Evolutionary conservation across 1,140 invertebrate genomes (phyloP).

Genomic region (Zaprionus nigranus): DNA sequence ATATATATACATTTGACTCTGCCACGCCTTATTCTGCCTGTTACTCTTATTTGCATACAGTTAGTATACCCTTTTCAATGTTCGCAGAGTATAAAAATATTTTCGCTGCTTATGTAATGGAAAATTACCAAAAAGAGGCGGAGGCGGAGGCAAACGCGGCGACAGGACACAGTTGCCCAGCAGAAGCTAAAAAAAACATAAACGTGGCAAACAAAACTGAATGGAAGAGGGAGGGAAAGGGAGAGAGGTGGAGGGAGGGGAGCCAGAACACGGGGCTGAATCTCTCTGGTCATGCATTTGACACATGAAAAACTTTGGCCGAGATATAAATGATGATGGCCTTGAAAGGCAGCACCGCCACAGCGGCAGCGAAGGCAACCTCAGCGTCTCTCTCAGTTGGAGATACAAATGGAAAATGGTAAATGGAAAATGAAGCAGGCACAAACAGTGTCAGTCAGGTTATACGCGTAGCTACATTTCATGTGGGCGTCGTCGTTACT

Average conservation of each 20-base stretch:
- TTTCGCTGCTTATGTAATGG: constrained; percentile 61
- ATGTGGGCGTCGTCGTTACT: constrained; percentile 39
- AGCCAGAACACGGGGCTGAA: constrained; percentile 24
- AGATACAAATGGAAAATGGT: constrained; percentile 29
- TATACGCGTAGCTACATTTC: neutral
- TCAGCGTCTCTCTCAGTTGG: neutral
- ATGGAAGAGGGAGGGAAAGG: neutral
- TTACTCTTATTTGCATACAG: too few species aligned
- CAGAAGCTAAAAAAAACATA: constrained; percentile 7
- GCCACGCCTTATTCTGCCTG: too few species aligned
- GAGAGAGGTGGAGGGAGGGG: neutral
- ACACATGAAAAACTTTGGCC: constrained; percentile 73
- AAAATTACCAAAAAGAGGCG: constrained; percentile 54
- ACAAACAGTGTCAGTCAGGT: neutral
- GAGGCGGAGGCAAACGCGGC: neutral
- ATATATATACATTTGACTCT: too few species aligned
- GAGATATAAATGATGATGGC: constrained; percentile 61
- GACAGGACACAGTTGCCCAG: constrained; percentile 16
- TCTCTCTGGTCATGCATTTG: constrained; percentile 67
- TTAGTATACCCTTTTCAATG: too few species aligned
- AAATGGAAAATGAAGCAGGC: constrained; percentile 27
- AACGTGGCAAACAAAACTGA: neutral
- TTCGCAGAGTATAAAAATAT: neutral
- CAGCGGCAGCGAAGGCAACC: constrained; percentile 2
- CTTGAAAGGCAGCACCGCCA: constrained; percentile 49